These are phyloP conservation scores for Epizoanthus illoricatus DNA, from an alignment of 92 coral and sea anemone genomes.

Conservation along the genomic window DNA sequence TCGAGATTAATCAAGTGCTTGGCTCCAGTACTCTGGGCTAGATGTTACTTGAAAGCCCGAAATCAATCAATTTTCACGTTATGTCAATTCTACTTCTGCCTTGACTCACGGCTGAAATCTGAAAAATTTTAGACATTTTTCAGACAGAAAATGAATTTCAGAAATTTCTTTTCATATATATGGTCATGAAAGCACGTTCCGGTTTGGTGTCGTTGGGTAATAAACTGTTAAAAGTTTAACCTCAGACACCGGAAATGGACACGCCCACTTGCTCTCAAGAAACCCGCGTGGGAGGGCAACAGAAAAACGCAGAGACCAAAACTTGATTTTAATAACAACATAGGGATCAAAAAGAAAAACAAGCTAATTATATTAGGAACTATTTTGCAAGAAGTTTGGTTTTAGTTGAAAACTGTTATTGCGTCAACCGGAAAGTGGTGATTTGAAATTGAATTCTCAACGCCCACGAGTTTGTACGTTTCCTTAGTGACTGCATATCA, in stretches of 20 bases:
- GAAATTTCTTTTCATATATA: background rate
- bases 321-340: background rate
- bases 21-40: slow-evolving; percentile 4
- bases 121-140: background rate
- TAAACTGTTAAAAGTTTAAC: background rate
- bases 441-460: too few relatives aligned
- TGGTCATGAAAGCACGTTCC: background rate
- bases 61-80: background rate
- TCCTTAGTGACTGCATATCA: background rate
- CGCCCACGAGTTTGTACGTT: too few relatives aligned
- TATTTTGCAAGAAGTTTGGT: too few relatives aligned
- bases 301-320: background rate
- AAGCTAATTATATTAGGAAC: background rate
- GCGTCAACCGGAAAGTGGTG: too few relatives aligned
- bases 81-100: too few relatives aligned
- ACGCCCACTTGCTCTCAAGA: slow-evolving; percentile 1
- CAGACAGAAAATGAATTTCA: background rate
- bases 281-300: slow-evolving; percentile 19
- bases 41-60: background rate
- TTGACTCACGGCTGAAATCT: background rate
- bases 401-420: too few relatives aligned
- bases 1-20: too few relatives aligned
- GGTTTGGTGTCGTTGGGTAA: background rate
- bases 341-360: background rate
- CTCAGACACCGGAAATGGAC: slow-evolving; percentile 25